A percentile compares a stretch with the other conserved stretches of the same genome.
Evolutionary conservation across 2,888 invertebrate species (phyloP).

Genomic region (Subacronicta megacephala): DNA sequence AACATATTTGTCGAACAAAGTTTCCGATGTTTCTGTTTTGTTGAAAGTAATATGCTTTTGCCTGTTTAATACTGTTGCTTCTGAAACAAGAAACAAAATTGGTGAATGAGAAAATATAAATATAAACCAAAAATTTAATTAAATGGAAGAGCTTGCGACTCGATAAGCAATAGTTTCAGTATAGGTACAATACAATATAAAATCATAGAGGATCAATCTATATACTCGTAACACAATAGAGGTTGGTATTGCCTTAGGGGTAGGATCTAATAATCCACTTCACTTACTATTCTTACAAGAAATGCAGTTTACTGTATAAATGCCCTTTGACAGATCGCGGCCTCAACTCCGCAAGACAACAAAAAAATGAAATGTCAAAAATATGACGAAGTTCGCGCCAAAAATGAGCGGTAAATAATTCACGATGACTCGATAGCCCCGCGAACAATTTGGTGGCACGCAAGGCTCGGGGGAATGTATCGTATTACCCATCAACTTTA

Average conservation of each 20-base stretch:
- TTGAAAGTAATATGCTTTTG: not conserved
- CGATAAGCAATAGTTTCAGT: no score
- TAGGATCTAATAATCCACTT: no score
- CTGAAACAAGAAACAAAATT: not conserved
- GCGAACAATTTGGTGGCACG: slow-evolving; percentile 36
- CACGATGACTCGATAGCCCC: slow-evolving; percentile 16
- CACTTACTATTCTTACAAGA: no score
- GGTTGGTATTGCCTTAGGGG: no score
- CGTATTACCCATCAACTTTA: slow-evolving; percentile 58
- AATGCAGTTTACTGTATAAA: no score
- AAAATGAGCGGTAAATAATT: slow-evolving; percentile 40
- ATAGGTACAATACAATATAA: no score
- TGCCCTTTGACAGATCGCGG: not conserved
- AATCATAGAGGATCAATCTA: no score
- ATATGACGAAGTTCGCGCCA: slow-evolving; percentile 31
- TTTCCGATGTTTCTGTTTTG: not conserved
- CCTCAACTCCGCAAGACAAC: slow-evolving; percentile 4
- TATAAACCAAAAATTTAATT: no score
- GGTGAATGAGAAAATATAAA: not conserved
- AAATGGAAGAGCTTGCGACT: no score
- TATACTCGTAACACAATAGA: no score
- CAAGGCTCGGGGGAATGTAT: slow-evolving; percentile 41
- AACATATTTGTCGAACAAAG: not conserved
- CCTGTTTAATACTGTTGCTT: not conserved
- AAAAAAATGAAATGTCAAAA: slow-evolving; percentile 36